Evolutionary conservation across 2,888 invertebrate genomes (phyloP), one percentile per base, ranked within the genome.

Genomic region (Papilio elwesi): DNA sequence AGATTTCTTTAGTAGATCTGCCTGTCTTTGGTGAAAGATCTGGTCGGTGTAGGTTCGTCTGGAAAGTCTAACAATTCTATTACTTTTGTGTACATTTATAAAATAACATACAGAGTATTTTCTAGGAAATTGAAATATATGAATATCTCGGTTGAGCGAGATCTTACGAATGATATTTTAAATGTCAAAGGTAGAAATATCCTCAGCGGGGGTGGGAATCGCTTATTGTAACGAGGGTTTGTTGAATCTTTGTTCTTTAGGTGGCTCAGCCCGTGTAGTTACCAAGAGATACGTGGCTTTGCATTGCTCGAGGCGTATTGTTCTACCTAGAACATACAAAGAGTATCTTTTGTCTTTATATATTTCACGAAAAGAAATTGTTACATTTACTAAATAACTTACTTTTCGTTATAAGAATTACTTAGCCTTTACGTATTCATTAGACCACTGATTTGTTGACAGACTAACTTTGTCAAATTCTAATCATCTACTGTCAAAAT

Each of bases 151-250:
- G 59, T 13, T 55, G 55, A 12, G 7, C 47, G n/a, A 3, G 13
- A 11, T 38, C 36, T 57, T 36, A n/a, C 16, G 11, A 36, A 55
- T 36, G 6, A 38, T 36, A 11, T n/a, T 36, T 38, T 0, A 59
- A 43, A 62, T 43, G 15, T 62, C 59, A 62, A 43, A 62, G 59
- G 43, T 43, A 43, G 15, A 43, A 62, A 62, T 43, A 62, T 62
- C 15, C 43, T 62, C 15, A 62, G 9, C 8, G 38, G 57, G 36
- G 57, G 43, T 43, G 15, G n/a, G 10, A 15, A 15, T 15, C 38
- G 59, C 43, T 43, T 52, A 52, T 52, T 38, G 38, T 59, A 59
- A 59, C 38, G 38, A 59, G 38, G 43, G n/a, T 62, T 10, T 6
- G 43, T 62, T 62, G 59, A 0, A 7, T 62, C 59, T 62, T 43